Base-by-base conservation (phyloP, 2,113 vertebrate species). In the Phalacrocorax brasilianus region DNA sequence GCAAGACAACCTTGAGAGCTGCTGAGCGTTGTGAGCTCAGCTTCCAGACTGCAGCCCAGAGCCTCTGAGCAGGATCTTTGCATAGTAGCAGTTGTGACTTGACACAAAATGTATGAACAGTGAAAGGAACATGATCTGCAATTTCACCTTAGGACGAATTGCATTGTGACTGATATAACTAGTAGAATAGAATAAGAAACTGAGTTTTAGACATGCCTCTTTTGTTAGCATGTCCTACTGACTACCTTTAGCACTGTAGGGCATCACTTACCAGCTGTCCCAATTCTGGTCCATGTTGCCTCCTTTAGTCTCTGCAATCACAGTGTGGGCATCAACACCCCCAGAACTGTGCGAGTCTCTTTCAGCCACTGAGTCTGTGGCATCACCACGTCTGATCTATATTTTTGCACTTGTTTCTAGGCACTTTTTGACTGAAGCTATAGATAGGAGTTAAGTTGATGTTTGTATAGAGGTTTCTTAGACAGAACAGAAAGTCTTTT, bases 251-350 rank as follows among this genome's bases (percentile, higher is more conserved):
- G 9, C 10, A 14, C 22, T 68, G 12, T 3, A 59, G 28, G 38
- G 6, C 14, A 47, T 56, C 44, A 14, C 14, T 33, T 77, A 22
- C 18, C 33, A 62, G 22, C 8, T 52, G 14, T 30, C 33, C 11
- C 9, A 32, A 0, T 24, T 33, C 15, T 61, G 23, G 30, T 44
- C 40, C 2, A 1, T 1, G 3, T 4, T 65, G 5, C 11, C 79
- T 76, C 67, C 67, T 49, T 61, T 30, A 21, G 12, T 49, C 30
- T 63, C 30, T 47, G 13, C 44, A 63, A 19, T 22, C 38, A 38
- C 30, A 5, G 7, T 27, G 3, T 6, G 4, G 13, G 49, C 40
- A 88, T 3, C 40, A 82, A 55, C 32, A 32, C 19, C 44, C 12
- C 17, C 26, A 47, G 17, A 35, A 78, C 3, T 63, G 12, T 4